A percentile compares a stretch with the other conserved stretches of the same genome.
These are phyloP conservation scores for Bimastos eiseni DNA, from an alignment of 2,888 invertebrate species.

Conservation along the genomic window DNA sequence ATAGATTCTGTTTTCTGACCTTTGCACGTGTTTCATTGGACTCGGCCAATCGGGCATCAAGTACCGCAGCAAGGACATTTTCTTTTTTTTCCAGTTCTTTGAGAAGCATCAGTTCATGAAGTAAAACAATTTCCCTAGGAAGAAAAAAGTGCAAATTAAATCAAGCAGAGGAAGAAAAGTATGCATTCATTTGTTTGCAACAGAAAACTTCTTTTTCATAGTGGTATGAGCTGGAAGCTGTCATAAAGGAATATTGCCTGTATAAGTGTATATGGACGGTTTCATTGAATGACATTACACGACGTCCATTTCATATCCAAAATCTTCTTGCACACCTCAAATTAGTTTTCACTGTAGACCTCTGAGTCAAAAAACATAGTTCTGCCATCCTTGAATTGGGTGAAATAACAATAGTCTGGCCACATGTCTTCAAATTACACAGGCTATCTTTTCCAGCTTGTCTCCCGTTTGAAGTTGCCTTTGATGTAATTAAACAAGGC, in stretches of 20 bases:
- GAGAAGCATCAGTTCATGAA: constrained; percentile 61
- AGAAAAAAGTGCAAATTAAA: constrained; percentile 37
- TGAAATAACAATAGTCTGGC: background rate
- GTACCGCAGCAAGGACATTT: constrained; percentile 57
- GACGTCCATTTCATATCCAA: background rate
- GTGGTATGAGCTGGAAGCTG: background rate
- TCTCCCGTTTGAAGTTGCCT: too few species aligned
- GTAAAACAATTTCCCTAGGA: constrained; percentile 60
- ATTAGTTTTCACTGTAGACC: background rate
- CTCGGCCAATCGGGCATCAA: constrained; percentile 57
- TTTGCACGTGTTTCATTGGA: constrained; percentile 60
- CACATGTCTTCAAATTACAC: too few species aligned
- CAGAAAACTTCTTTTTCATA: background rate
- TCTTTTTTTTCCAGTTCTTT: constrained; percentile 62
- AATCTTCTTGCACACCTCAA: background rate
- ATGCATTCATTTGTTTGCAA: background rate
- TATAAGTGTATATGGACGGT: background rate
- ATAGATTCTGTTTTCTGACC: constrained; percentile 45
- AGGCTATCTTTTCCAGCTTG: too few species aligned
- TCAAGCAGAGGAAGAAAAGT: background rate
- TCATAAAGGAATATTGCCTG: background rate
- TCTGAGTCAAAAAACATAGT: background rate
- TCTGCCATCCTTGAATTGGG: background rate
- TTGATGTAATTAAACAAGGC: too few species aligned
- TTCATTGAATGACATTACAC: background rate